A percentile compares a stretch with the other conserved stretches of the same genome.
phyloP scores from a whole-genome alignment of 2,113 vertebrate genomes.

The Pelecanus crispus region DNA sequence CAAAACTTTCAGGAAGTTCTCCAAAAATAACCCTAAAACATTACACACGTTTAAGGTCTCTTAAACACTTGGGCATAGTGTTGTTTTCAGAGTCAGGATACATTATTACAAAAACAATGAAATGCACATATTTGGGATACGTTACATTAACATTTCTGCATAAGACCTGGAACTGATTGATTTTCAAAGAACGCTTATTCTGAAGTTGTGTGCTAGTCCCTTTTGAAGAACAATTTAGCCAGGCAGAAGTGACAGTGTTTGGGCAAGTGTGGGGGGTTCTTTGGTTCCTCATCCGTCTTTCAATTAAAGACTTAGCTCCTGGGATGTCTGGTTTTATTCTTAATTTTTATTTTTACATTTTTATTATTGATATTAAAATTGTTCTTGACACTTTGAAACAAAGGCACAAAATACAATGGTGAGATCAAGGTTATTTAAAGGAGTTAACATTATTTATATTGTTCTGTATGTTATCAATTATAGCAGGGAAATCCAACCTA shows the following conservation, averaged over 20 bases:
- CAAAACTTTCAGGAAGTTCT: not conserved
- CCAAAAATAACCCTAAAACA: not conserved
- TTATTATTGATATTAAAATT: not conserved
- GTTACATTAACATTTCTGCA: not conserved
- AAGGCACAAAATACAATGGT: not conserved
- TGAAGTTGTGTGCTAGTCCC: not conserved
- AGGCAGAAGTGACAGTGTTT: not conserved
- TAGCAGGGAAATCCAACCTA: not conserved
- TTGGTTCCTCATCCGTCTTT: not conserved
- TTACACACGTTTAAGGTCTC: not conserved
- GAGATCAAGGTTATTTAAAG: not conserved
- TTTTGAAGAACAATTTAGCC: not conserved
- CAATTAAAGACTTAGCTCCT: not conserved
- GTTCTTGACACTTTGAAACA: not conserved
- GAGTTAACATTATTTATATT: not conserved
- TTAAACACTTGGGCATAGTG: not conserved
- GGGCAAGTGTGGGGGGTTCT: not conserved
- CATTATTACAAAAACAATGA: not conserved
- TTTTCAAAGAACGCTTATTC: not conserved
- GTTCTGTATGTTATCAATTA: not conserved
- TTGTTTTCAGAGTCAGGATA: not conserved
- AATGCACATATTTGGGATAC: not conserved
- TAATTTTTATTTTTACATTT: not conserved
- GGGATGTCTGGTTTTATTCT: not conserved
- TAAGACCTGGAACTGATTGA: not conserved